phyloP scores from a whole-genome alignment of 2,113 vertebrate species.

The Pardalotus punctatus region DNA sequence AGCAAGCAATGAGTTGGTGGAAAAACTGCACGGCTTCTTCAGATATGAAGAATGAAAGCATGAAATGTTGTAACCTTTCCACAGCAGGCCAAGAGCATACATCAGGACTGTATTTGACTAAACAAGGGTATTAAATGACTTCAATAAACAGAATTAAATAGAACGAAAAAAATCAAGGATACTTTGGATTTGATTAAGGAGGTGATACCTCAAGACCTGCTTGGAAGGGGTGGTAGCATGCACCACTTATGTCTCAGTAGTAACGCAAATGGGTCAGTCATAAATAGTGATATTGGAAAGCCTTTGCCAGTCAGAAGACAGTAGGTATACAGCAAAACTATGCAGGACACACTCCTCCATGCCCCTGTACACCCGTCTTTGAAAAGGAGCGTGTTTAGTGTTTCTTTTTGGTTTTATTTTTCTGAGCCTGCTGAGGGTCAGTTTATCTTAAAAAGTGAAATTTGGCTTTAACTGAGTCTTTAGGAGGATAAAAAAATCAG shows the following conservation, averaged over 20 bases:
- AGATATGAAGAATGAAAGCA: constrained; percentile 47
- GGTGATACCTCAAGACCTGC: constrained; percentile 30
- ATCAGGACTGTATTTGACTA: constrained; percentile 9
- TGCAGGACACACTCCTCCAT: not conserved
- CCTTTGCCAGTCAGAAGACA: not conserved
- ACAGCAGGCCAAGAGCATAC: constrained; percentile 19
- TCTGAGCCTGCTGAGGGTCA: not conserved
- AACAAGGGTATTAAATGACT: constrained; percentile 49
- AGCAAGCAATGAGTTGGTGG: constrained; percentile 61
- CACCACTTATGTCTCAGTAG: not conserved
- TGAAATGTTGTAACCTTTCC: constrained; percentile 34
- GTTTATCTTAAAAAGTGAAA: not conserved
- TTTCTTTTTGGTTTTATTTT: not conserved
- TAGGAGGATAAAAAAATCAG: not conserved
- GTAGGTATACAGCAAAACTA: not conserved
- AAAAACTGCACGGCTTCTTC: constrained; percentile 45
- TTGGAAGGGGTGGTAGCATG: not conserved
- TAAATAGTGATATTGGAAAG: not conserved
- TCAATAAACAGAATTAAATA: constrained; percentile 50
- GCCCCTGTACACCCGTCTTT: not conserved
- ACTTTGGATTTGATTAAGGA: constrained; percentile 51
- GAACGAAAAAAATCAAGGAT: constrained; percentile 34
- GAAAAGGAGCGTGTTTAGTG: not conserved
- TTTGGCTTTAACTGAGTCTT: not conserved
- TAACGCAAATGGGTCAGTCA: not conserved